A percentile compares a stretch with the other conserved stretches of the same genome.
These are phyloP conservation scores for Athalia rosae DNA, from an alignment of 2,888 invertebrate species.

Conservation along the genomic window DNA sequence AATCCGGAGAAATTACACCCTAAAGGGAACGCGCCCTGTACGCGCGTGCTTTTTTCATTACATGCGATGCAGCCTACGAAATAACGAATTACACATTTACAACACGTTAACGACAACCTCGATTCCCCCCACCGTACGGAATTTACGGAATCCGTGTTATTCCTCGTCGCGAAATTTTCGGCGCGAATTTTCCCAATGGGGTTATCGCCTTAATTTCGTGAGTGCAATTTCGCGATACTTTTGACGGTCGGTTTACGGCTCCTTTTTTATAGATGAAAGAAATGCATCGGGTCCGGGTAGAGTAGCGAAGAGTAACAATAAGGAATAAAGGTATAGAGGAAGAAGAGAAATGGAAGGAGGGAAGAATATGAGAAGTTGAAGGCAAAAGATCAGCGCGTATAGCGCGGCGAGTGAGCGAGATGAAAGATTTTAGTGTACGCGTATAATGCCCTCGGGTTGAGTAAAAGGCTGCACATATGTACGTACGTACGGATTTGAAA, in stretches of 20 bases:
- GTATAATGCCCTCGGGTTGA: not conserved
- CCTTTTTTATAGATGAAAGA: no score
- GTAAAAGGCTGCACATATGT: slow-evolving; percentile 16
- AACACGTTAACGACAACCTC: no score
- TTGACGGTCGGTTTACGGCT: no score
- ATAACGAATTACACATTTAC: no score
- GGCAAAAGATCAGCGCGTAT: slow-evolving; percentile 15
- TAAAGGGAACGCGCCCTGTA: not conserved
- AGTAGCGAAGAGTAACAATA: no score
- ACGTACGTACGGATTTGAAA: slow-evolving; percentile 58
- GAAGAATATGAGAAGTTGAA: slow-evolving; percentile 24
- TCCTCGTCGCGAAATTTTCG: no score
- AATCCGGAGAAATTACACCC: slow-evolving; percentile 67
- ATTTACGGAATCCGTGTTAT: no score
- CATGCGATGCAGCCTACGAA: not conserved
- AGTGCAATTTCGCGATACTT: no score
- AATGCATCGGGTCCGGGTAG: no score
- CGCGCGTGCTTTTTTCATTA: not conserved
- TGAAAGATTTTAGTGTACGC: slow-evolving; percentile 14
- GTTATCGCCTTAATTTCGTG: no score
- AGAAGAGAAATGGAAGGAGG: not conserved
- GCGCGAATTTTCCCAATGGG: no score
- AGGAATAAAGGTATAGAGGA: not conserved
- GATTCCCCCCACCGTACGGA: no score
- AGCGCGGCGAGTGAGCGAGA: not conserved